Evolutionary conservation across 2,113 vertebrate genomes (phyloP).

Genomic region (Picathartes gymnocephalus): DNA sequence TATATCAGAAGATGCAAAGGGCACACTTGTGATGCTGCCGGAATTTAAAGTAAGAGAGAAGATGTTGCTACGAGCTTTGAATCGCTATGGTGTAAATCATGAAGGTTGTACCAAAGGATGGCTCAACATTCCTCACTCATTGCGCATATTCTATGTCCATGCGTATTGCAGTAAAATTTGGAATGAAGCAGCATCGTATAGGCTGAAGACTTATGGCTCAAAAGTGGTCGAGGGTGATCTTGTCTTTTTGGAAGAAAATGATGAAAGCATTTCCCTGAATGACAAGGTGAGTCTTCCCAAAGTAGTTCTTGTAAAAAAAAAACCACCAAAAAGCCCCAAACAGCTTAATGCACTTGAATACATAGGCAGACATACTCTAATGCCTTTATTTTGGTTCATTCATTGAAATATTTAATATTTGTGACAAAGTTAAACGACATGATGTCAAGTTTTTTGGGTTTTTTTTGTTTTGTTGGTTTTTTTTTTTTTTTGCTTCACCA

Average conservation of each 20-base stretch:
- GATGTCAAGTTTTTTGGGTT: too few species aligned
- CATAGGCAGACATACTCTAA: background rate
- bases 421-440: background rate
- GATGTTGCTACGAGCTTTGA: slow-evolving; percentile 84
- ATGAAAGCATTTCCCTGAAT: slow-evolving; percentile 13
- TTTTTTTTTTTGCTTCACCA: background rate
- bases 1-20: slow-evolving; percentile 85
- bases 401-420: background rate
- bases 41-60: slow-evolving; percentile 86
- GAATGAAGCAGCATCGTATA: slow-evolving; percentile 85
- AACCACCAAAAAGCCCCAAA: background rate
- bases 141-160: slow-evolving; percentile 90
- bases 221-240: slow-evolving; percentile 84
- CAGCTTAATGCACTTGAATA: background rate
- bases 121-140: slow-evolving; percentile 89
- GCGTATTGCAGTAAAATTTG: slow-evolving; percentile 94
- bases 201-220: slow-evolving; percentile 78
- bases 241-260: slow-evolving; percentile 67
- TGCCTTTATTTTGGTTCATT: background rate
- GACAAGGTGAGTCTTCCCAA: slow-evolving; percentile 66
- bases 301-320: background rate
- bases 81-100: slow-evolving; percentile 82
- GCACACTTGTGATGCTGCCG: slow-evolving; percentile 83
- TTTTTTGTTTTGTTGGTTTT: too few species aligned
- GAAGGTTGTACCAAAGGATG: slow-evolving; percentile 85